These are phyloP conservation scores for Halichondria panicea DNA, from an alignment of 37 sponge, comb jelly and placozoan species.

Conservation along the genomic window DNA sequence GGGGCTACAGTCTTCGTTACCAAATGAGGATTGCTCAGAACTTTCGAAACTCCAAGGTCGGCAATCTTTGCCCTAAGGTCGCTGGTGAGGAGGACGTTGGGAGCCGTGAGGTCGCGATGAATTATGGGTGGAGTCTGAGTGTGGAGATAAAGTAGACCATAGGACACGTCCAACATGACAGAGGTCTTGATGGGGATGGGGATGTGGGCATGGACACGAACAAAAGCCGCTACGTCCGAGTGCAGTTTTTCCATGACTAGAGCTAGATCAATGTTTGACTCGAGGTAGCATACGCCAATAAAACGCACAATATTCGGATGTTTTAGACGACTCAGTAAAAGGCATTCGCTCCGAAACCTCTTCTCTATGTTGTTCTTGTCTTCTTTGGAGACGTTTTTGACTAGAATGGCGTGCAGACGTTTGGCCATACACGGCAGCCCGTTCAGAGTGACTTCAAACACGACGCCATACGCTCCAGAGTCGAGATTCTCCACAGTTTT, in stretches of 20 bases:
- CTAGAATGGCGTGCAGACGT: constrained; percentile 10
- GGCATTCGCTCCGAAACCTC: constrained; percentile 12
- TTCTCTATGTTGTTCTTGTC: not conserved
- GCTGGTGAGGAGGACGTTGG: not conserved
- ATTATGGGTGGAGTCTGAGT: not conserved
- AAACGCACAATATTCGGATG: constrained; percentile 33
- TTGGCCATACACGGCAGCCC: constrained; percentile 28
- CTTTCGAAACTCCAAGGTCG: constrained; percentile 10
- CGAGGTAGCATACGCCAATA: not conserved
- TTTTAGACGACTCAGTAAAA: not conserved
- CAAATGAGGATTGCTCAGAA: not conserved
- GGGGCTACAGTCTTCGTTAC: not conserved
- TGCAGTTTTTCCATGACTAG: constrained; percentile 1
- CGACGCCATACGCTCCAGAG: constrained; percentile 22
- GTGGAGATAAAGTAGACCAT: constrained; percentile 23
- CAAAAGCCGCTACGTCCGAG: not conserved
- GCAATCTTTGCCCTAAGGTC: constrained; percentile 5
- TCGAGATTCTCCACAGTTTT: not conserved
- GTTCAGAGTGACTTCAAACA: constrained; percentile 7
- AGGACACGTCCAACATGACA: constrained; percentile 15
- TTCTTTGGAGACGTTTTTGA: not conserved
- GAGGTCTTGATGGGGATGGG: constrained; percentile 13
- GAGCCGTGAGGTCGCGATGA: constrained; percentile 7
- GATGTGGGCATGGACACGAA: not conserved
- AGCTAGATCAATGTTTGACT: not conserved